Evolutionary conservation across 2,113 vertebrate genomes (phyloP).

Genomic region (Carassius auratus): DNA sequence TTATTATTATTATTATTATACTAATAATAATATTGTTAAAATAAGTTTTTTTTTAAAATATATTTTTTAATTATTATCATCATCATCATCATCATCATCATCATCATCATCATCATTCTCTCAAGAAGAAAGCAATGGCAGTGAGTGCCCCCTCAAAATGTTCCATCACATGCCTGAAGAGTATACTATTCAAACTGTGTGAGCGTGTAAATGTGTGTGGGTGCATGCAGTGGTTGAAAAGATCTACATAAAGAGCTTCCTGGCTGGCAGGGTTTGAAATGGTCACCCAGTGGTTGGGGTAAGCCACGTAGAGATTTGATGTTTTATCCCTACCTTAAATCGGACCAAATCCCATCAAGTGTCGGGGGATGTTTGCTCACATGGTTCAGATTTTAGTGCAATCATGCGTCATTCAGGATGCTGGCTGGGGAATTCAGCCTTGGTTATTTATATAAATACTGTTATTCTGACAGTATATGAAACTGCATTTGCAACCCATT

Average conservation of each 20-base stretch:
- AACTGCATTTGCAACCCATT: neutral
- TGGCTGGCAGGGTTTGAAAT: constrained; percentile 4
- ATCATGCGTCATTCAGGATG: neutral
- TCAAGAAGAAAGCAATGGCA: neutral
- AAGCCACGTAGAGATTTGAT: constrained; percentile 35
- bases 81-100: no score
- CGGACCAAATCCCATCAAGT: constrained; percentile 24
- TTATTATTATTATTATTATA: no score
- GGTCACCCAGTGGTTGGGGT: neutral
- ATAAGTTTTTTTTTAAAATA: no score
- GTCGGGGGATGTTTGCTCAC: constrained; percentile 4
- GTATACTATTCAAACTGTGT: neutral
- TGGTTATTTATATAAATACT: constrained; percentile 4
- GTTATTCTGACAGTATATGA: neutral
- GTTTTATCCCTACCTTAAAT: constrained; percentile 51
- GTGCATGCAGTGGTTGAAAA: constrained; percentile 3
- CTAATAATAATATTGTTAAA: no score
- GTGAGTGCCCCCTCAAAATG: neutral
- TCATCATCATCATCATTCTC: no score
- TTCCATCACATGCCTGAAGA: neutral
- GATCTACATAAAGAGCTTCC: constrained; percentile 20
- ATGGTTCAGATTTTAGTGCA: constrained; percentile 18
- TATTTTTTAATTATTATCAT: no score
- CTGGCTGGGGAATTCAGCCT: constrained; percentile 2
- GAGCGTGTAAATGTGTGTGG: neutral